Evolutionary conservation across 2,888 invertebrate genomes (phyloP).

Genomic region (Gisinianus flammeolus): DNA sequence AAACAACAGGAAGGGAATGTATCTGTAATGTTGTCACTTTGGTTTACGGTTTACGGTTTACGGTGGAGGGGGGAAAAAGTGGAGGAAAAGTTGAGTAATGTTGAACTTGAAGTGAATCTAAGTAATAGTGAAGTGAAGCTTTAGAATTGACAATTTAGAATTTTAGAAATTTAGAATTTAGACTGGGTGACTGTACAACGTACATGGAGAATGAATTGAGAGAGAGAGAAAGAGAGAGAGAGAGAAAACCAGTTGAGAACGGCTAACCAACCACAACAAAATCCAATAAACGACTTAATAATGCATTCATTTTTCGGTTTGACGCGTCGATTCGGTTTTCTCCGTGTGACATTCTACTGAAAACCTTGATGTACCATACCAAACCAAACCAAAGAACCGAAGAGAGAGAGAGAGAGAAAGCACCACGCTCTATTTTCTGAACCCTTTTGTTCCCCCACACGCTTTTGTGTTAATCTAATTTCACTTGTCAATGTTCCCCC

Average conservation of each 20-base stretch:
- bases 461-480: constrained; percentile 58
- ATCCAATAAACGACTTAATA: constrained; percentile 52
- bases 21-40: too few relatives aligned
- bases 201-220: not conserved
- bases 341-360: constrained; percentile 32
- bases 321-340: constrained; percentile 44
- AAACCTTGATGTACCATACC: not conserved
- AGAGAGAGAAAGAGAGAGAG: not conserved
- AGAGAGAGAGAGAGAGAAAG: constrained; percentile 15
- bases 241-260: constrained; percentile 21
- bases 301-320: constrained; percentile 50
- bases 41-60: too few relatives aligned
- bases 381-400: not conserved
- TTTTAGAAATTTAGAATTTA: too few relatives aligned
- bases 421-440: constrained; percentile 39
- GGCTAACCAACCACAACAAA: constrained; percentile 44
- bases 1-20: too few relatives aligned
- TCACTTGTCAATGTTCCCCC: constrained; percentile 55
- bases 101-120: too few relatives aligned
- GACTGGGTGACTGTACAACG: too few relatives aligned
- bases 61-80: too few relatives aligned
- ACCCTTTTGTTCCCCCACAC: constrained; percentile 52
- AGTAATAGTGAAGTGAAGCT: too few relatives aligned
- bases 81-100: too few relatives aligned
- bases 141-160: too few relatives aligned